These are phyloP conservation scores for Eupithecia pulchellata DNA, from an alignment of 2,888 invertebrate species.

Conservation along the genomic window DNA sequence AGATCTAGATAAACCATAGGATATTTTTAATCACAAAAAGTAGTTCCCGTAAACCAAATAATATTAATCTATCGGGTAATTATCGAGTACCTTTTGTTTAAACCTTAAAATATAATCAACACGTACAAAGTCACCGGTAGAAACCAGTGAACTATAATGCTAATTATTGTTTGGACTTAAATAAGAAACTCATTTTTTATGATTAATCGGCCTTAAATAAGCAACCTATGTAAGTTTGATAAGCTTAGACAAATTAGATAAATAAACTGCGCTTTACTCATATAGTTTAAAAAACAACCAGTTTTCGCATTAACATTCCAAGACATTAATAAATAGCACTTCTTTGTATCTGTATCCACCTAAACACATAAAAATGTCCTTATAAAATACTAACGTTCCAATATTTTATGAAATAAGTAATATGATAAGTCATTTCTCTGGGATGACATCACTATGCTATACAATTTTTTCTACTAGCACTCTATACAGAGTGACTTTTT, in stretches of 20 bases:
- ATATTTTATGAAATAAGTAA: constrained; percentile 5
- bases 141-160: not conserved
- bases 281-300: constrained; percentile 10
- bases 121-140: not conserved
- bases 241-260: not conserved
- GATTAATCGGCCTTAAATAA: not conserved
- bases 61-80: too few species aligned
- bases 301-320: constrained; percentile 15
- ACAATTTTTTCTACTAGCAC: not conserved
- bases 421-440: constrained; percentile 15
- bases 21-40: not conserved
- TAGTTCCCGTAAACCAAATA: not conserved
- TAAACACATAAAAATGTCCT: constrained; percentile 23
- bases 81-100: too few species aligned
- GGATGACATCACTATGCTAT: constrained; percentile 16
- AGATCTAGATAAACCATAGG: too few species aligned
- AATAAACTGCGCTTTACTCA: not conserved
- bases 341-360: constrained; percentile 21
- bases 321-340: constrained; percentile 22
- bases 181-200: not conserved
- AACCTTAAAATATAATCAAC: not conserved
- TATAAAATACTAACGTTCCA: constrained; percentile 13
- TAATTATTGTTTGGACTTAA: not conserved
- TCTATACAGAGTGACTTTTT: not conserved
- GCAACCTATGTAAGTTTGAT: not conserved